Evolutionary conservation across 2,113 vertebrate genomes (phyloP).

Genomic region (Syngnathus scovelli): DNA sequence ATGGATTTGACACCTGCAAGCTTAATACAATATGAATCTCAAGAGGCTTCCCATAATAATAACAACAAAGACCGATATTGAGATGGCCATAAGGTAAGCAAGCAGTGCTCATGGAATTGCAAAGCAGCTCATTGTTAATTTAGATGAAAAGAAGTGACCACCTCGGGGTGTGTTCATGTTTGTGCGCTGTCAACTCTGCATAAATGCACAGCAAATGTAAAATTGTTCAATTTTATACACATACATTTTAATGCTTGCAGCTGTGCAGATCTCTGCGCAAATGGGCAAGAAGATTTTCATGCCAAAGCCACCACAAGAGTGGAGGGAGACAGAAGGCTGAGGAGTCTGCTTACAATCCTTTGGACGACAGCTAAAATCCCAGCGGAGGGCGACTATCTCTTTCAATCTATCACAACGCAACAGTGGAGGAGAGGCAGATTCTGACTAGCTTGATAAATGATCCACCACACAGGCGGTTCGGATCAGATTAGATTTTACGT

Average conservation of each 20-base stretch:
- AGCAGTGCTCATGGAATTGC: background rate
- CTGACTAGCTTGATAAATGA: slow-evolving; percentile 39
- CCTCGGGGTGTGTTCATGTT: slow-evolving; percentile 8
- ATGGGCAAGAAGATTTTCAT: slow-evolving; percentile 24
- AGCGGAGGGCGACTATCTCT: slow-evolving; percentile 25
- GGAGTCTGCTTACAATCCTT: slow-evolving; percentile 49
- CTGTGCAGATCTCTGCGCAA: slow-evolving; percentile 26
- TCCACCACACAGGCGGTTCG: slow-evolving; percentile 4
- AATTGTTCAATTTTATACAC: background rate
- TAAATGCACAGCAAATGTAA: background rate
- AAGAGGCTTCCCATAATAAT: background rate
- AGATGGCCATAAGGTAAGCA: slow-evolving; percentile 11
- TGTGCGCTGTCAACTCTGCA: slow-evolving; percentile 14
- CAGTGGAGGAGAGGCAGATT: slow-evolving; percentile 36
- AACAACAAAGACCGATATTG: background rate
- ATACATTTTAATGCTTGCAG: slow-evolving; percentile 14
- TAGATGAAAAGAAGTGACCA: slow-evolving; percentile 13
- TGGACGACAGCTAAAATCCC: slow-evolving; percentile 53
- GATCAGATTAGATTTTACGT: slow-evolving; percentile 23
- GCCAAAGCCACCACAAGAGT: slow-evolving; percentile 30
- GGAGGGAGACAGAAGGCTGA: slow-evolving; percentile 37
- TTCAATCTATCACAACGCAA: slow-evolving; percentile 40
- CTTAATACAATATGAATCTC: background rate
- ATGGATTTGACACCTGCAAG: background rate
- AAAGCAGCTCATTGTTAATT: slow-evolving; percentile 41